phyloP scores from a whole-genome alignment of 2,888 invertebrate species.

The Tillus elongatus region DNA sequence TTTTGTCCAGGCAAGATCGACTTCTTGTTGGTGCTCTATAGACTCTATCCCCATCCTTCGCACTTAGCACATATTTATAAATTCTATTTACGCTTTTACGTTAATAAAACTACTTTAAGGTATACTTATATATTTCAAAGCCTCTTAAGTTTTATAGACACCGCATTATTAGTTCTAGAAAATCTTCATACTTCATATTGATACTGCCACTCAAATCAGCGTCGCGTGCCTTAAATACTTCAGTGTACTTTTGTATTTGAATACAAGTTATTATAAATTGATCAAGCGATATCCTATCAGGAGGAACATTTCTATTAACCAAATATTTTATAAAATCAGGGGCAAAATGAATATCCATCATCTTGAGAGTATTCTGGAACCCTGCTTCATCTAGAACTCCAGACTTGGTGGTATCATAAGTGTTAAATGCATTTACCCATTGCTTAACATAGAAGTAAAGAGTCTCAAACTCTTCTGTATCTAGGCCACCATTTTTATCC shows the following conservation, averaged over 20 bases:
- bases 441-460: conserved; percentile 35
- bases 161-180: conserved; percentile 32
- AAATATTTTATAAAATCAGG: conserved; percentile 33
- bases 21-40: too few species aligned
- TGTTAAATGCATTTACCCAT: conserved; percentile 35
- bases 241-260: conserved; percentile 38
- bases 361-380: conserved; percentile 30
- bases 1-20: too few species aligned
- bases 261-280: conserved; percentile 39
- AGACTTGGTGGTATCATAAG: conserved; percentile 29
- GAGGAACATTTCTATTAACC: conserved; percentile 30
- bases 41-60: too few species aligned
- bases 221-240: conserved; percentile 36
- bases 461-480: conserved; percentile 34
- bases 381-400: conserved; percentile 33
- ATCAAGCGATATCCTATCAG: conserved; percentile 33
- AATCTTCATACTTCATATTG: conserved; percentile 36
- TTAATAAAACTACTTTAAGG: too few species aligned
- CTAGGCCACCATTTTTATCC: conserved; percentile 35
- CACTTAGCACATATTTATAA: too few species aligned
- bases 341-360: conserved; percentile 34
- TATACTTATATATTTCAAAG: too few species aligned
- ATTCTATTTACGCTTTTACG: too few species aligned
- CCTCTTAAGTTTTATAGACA: conserved; percentile 21
- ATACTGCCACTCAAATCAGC: conserved; percentile 32